These are phyloP conservation scores for Chaetops frenatus DNA, from an alignment of 2,113 vertebrate species.

Conservation along the genomic window DNA sequence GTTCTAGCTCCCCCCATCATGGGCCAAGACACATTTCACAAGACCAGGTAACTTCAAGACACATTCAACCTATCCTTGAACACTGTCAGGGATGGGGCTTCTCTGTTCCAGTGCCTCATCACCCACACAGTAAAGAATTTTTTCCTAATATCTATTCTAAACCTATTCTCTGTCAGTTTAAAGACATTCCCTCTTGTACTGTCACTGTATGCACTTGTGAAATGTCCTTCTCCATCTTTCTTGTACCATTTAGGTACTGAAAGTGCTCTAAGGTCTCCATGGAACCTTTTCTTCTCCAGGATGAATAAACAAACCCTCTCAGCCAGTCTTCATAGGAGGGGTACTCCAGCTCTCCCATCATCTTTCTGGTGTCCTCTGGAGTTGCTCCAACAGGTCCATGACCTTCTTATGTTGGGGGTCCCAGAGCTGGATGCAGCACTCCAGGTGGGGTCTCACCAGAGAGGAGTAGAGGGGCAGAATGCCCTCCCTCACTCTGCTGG, in stretches of 20 bases:
- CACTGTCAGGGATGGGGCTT: neutral
- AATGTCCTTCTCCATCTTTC: neutral
- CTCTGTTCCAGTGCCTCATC: neutral
- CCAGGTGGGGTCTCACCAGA: neutral
- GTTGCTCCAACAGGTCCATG: neutral
- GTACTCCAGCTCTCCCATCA: neutral
- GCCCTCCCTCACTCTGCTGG: neutral
- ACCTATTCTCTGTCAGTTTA: neutral
- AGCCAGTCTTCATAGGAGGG: neutral
- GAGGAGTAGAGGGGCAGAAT: neutral
- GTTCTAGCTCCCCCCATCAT: neutral
- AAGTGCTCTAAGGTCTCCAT: neutral
- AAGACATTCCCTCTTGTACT: neutral
- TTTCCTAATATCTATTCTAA: neutral
- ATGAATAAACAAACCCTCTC: neutral
- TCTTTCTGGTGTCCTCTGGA: neutral
- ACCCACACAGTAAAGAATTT: neutral
- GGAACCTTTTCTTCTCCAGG: neutral
- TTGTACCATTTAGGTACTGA: neutral
- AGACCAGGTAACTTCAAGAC: neutral
- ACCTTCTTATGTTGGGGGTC: neutral
- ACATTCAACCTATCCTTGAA: neutral
- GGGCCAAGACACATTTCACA: fast-evolving
- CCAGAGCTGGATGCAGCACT: neutral
- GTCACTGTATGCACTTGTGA: fast-evolving